These are phyloP conservation scores for Leptoclinus maculatus DNA, from an alignment of 2,797 vertebrate species.

Conservation along the genomic window DNA sequence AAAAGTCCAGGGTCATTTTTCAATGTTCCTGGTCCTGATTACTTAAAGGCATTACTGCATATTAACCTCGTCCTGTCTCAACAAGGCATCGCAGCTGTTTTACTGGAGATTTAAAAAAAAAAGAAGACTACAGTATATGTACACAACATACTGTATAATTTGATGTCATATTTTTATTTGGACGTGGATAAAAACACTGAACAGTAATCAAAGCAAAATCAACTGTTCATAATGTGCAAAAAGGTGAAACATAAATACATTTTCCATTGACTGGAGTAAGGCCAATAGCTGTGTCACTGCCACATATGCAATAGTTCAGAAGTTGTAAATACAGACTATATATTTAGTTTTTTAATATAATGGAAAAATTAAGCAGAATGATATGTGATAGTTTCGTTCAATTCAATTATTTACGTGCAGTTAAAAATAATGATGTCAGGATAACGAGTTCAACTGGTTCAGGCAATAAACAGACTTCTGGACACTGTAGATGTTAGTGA, in stretches of 20 bases:
- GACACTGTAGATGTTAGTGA: neutral
- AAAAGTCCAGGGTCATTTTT: slow-evolving; percentile 18
- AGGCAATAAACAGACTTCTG: neutral
- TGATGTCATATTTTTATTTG: neutral
- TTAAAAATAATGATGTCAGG: neutral
- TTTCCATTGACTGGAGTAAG: neutral
- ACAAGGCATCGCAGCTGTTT: slow-evolving; percentile 20
- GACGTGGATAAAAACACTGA: neutral
- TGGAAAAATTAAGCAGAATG: neutral
- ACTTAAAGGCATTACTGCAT: slow-evolving; percentile 16
- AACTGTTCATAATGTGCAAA: neutral
- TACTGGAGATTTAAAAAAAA: slow-evolving; percentile 9
- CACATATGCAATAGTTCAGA: neutral
- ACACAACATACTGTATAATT: neutral
- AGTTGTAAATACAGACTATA: neutral
- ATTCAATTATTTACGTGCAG: neutral
- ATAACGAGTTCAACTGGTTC: neutral
- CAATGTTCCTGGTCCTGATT: neutral
- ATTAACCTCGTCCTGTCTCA: slow-evolving; percentile 8
- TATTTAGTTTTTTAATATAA: neutral
- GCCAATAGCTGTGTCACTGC: neutral
- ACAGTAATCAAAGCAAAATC: neutral
- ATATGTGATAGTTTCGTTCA: neutral
- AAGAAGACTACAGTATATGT: neutral
- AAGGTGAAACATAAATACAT: neutral